Evolutionary conservation across 2,888 invertebrate species (phyloP).

Genomic region (Polydrusus tereticollis): DNA sequence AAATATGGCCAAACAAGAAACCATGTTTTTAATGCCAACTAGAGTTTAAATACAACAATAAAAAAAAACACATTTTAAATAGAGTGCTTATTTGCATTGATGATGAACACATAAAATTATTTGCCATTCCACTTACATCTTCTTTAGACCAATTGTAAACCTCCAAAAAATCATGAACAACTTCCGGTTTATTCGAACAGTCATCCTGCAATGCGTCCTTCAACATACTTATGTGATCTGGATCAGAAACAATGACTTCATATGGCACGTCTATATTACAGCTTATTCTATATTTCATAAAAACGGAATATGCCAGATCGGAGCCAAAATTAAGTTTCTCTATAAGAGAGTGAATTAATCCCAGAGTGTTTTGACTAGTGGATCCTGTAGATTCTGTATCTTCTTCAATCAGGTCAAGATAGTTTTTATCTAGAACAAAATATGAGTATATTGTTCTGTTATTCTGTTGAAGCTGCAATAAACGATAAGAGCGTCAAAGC

Average conservation of each 20-base stretch:
- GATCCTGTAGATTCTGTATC: constrained; percentile 50
- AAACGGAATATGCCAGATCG: constrained; percentile 70
- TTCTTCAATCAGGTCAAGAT: constrained; percentile 47
- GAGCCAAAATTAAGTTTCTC: constrained; percentile 70
- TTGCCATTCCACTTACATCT: constrained; percentile 60
- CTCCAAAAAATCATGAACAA: constrained; percentile 73
- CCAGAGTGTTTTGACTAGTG: constrained; percentile 60
- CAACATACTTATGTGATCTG: constrained; percentile 69
- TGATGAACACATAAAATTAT: not conserved
- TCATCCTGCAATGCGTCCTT: constrained; percentile 70
- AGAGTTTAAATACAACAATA: no score
- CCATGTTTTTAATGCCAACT: no score
- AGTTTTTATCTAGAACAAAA: constrained; percentile 51
- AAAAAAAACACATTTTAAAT: no score
- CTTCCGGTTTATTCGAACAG: constrained; percentile 71
- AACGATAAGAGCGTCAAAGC: no score
- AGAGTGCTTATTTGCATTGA: not conserved
- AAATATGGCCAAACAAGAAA: no score
- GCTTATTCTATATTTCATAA: constrained; percentile 72
- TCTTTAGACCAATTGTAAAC: constrained; percentile 71
- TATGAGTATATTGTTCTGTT: no score
- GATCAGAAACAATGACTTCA: constrained; percentile 69
- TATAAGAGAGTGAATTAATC: constrained; percentile 67
- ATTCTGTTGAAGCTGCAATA: no score
- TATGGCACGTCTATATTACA: constrained; percentile 72